Evolutionary conservation across 2,888 invertebrate species (phyloP), one percentile per base, ranked within the genome.

Genomic region (Cremastinae sp.): DNA sequence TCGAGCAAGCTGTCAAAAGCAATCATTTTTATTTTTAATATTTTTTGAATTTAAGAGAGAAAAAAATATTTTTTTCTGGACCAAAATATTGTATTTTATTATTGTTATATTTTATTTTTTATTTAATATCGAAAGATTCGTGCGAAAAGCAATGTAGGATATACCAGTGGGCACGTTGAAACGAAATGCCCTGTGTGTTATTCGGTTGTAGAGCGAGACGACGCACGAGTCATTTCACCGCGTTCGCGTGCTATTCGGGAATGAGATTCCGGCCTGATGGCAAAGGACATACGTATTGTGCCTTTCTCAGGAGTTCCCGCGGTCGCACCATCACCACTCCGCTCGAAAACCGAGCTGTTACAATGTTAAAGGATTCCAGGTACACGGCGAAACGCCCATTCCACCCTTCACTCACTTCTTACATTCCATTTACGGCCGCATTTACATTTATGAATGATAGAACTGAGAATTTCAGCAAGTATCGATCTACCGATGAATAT

Each of bases 311-410:
- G 37, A 69, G 64, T 59, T 65, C 64, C 41, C 37, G 28, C 28
- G 70, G 53, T 69, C 55, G 49, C 53, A 41, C 43, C 65, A 70
- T 51, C 45, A n/a, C 39, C 18, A 39, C 28, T 16, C 28, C 0
- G 39, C 20, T 37, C 74, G 74, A 70, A 75, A 75, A 70, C 59
- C 64, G 35, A 75, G 65, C 74, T 64, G 70, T 70, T 75, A 75
- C 70, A 65, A 75, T 65, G 69, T 75, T 75, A 75, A 75, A 65
- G 70, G 58, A 58, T 75, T 70, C 74, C 65, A 64, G 74, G 74
- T 75, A 70, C 74, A 70, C 74, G 74, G 58, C 28, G 64, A 74
- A 74, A 69, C 69, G 69, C 74, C 69, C 58, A 69, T 74, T 69
- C 51, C 59, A 45, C 49, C 62, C 22, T 62, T 37, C 28, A 56